These are phyloP conservation scores for Cirrhinus mrigala DNA, from an alignment of 2,797 vertebrate species.

Conservation along the genomic window DNA sequence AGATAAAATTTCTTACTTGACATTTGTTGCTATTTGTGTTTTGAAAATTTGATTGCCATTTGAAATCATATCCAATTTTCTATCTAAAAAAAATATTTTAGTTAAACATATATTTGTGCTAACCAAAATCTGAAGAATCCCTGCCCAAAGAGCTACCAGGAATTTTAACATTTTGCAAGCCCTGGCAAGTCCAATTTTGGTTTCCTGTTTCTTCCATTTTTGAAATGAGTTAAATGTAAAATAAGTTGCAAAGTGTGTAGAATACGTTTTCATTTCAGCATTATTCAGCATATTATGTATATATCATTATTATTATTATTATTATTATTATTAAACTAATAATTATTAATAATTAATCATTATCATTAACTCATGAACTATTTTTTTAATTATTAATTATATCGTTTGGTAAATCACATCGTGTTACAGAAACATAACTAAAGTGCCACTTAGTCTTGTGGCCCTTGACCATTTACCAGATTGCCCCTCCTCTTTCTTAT, in stretches of 20 bases:
- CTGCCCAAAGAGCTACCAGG: too few relatives aligned
- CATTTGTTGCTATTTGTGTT: too few relatives aligned
- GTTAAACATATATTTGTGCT: too few relatives aligned
- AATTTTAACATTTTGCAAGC: too few relatives aligned
- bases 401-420: not conserved
- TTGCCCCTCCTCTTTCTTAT: conserved; percentile 20
- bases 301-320: not conserved
- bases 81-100: too few relatives aligned
- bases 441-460: not conserved
- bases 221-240: too few relatives aligned
- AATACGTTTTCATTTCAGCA: not conserved
- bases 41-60: too few relatives aligned
- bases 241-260: not conserved
- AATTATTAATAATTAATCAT: not conserved
- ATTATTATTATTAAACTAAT: not conserved
- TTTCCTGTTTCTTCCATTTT: too few relatives aligned
- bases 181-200: too few relatives aligned
- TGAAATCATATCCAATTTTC: too few relatives aligned
- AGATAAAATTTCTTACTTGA: too few relatives aligned
- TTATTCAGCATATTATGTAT: not conserved
- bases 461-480: conserved; percentile 11
- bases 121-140: too few relatives aligned
- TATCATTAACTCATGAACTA: not conserved
- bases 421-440: not conserved
- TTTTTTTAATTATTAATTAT: not conserved